Evolutionary conservation across 1,140 invertebrate genomes (phyloP).

Genomic region (Pissodes strobi): DNA sequence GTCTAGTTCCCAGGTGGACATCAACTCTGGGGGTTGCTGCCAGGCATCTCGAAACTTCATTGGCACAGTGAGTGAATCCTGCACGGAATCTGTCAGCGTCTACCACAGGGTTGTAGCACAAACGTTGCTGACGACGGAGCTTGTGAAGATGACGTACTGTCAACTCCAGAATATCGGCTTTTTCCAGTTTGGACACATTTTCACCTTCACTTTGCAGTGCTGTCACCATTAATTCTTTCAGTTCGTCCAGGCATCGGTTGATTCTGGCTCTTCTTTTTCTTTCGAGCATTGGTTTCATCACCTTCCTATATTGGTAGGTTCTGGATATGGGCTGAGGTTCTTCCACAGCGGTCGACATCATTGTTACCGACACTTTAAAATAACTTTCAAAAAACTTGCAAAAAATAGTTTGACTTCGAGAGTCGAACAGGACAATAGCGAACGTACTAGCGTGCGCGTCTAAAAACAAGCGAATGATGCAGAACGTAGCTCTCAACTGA

Average conservation of each 20-base stretch:
- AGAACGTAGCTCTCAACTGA: slow-evolving; percentile 31
- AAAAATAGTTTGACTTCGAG: no score
- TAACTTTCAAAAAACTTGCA: slow-evolving; percentile 9
- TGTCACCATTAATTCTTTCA: slow-evolving; percentile 90
- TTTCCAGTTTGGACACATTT: slow-evolving; percentile 91
- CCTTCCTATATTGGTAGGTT: slow-evolving; percentile 90
- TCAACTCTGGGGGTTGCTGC: slow-evolving; percentile 84
- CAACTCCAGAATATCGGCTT: slow-evolving; percentile 94
- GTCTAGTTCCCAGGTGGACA: slow-evolving; percentile 78
- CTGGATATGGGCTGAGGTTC: slow-evolving; percentile 67
- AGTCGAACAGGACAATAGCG: no score
- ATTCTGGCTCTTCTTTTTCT: slow-evolving; percentile 90
- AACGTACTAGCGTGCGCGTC: neutral
- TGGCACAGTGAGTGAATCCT: slow-evolving; percentile 90
- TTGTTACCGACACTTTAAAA: slow-evolving; percentile 10
- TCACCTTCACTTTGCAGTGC: slow-evolving; percentile 84
- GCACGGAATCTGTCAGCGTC: slow-evolving; percentile 84
- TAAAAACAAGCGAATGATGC: slow-evolving; percentile 40
- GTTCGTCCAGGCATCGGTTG: slow-evolving; percentile 89
- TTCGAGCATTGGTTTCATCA: slow-evolving; percentile 95
- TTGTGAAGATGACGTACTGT: slow-evolving; percentile 92
- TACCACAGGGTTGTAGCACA: slow-evolving; percentile 69
- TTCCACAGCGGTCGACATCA: slow-evolving; percentile 54
- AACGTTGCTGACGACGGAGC: slow-evolving; percentile 71
- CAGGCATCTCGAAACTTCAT: slow-evolving; percentile 87